phyloP scores from a whole-genome alignment of 2,888 invertebrate species.

The Drosophila histrio region DNA sequence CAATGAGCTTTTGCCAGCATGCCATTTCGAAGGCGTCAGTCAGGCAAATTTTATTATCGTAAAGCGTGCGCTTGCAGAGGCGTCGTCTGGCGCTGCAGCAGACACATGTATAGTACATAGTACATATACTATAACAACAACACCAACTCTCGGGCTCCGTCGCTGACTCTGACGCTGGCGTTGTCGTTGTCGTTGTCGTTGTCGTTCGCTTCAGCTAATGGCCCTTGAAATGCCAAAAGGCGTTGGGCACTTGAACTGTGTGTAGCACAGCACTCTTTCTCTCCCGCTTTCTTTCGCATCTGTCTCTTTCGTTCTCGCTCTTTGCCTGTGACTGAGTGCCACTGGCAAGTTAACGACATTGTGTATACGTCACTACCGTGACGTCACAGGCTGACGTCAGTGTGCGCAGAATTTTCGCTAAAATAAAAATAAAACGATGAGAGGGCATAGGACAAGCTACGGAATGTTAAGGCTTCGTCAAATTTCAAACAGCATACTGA shows the following conservation, averaged over 20 bases:
- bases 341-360: constrained; percentile 25
- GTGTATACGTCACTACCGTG: constrained; percentile 64
- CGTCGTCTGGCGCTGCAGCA: constrained; percentile 54
- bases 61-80: constrained; percentile 54
- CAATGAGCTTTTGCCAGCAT: constrained; percentile 53
- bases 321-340: background rate
- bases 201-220: constrained; percentile 42
- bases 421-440: constrained; percentile 3
- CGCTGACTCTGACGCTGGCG: background rate
- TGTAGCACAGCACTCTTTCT: background rate
- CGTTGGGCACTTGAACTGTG: constrained; percentile 49
- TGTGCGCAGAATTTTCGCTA: constrained; percentile 34
- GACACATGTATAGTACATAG: no score
- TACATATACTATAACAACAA: no score
- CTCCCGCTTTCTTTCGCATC: background rate
- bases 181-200: constrained; percentile 1
- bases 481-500: constrained; percentile 27
- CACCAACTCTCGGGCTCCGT: background rate
- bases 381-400: constrained; percentile 75
- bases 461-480: constrained; percentile 25
- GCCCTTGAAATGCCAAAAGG: constrained; percentile 72
- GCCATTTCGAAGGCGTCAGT: constrained; percentile 60
- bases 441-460: constrained; percentile 18
- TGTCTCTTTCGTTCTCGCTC: background rate
- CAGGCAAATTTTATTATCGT: constrained; percentile 70